These are phyloP conservation scores for Rhombomys opimus DNA, from an alignment of 2,113 vertebrate genomes.

Conservation along the genomic window DNA sequence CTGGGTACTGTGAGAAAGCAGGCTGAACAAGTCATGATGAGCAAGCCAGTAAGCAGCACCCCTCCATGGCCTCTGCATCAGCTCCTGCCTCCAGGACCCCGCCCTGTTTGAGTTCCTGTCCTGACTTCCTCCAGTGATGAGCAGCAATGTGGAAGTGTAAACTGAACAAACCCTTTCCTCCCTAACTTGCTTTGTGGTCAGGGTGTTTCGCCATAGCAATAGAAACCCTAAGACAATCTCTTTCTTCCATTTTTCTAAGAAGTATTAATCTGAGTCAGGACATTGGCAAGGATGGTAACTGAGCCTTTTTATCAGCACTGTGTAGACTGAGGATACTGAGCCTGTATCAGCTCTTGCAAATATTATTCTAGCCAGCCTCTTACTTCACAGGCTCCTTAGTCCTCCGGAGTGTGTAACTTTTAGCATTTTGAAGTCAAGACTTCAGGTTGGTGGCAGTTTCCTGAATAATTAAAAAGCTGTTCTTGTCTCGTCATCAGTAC, in stretches of 20 bases:
- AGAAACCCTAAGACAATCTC: not conserved
- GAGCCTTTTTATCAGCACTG: not conserved
- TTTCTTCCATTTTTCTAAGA: not conserved
- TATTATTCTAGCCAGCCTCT: not conserved
- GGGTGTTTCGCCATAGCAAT: not conserved
- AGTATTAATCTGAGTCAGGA: not conserved
- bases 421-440: not conserved
- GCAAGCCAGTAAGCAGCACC: not conserved
- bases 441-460: not conserved
- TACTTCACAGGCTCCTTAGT: not conserved
- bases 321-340: not conserved
- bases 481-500: not conserved
- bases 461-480: conserved; percentile 59
- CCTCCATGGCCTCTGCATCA: not conserved
- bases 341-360: not conserved
- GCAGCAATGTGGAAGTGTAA: not conserved
- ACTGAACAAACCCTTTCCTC: not conserved
- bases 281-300: not conserved
- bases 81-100: not conserved
- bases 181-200: not conserved
- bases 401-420: not conserved
- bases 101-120: not conserved
- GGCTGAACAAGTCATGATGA: not conserved
- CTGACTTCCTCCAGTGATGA: not conserved
- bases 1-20: not conserved